Evolutionary conservation across 2,113 vertebrate genomes (phyloP), one percentile per base, ranked within the genome.

Genomic region (Tautogolabrus adspersus): DNA sequence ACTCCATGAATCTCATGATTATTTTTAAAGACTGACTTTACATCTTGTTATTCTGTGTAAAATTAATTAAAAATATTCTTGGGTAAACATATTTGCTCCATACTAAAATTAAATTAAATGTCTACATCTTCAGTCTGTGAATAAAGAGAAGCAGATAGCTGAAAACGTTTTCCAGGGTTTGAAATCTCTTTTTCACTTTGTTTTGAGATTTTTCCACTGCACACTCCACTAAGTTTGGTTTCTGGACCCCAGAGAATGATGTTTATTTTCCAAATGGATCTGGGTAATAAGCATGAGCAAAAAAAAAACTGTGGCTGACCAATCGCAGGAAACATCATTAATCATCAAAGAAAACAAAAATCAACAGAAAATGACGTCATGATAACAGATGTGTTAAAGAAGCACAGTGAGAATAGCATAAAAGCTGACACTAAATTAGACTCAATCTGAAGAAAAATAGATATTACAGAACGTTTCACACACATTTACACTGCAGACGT

Each of bases 291-390:
- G 30, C 42, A 59, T 52, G 12, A 52, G 54, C 42, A 51, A 1
- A 63, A 34, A 63, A 34, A 38, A 30, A 67, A 40, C 54, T 71
- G 49, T 34, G 66, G 60, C 40, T 65, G 6, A 72, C 51, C 52
- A 63, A n/a, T 63, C 47, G 21, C 56, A 61, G 56, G 38, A 44
- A 73, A 56, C 54, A 23, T 11, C 3, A 56, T 46, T 38, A 37
- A 21, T 54, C 10, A 54, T 22, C 7, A n/a, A 10, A 11, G 40
- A 42, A 72, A 10, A 37, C 16, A 42, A 2, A 42, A 42, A 42
- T 49, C 44, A 18, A 12, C 18, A 49, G 16, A 18, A 68, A 68
- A 15, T 56, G 16, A 77, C 26, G 22, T 40, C 58, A 66, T 34
- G 18, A 40, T 12, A 72, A 38, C 23, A 40, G 44, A 38, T 8